Evolutionary conservation across 2,888 invertebrate species (phyloP).

Genomic region (Autographa pulchrina): DNA sequence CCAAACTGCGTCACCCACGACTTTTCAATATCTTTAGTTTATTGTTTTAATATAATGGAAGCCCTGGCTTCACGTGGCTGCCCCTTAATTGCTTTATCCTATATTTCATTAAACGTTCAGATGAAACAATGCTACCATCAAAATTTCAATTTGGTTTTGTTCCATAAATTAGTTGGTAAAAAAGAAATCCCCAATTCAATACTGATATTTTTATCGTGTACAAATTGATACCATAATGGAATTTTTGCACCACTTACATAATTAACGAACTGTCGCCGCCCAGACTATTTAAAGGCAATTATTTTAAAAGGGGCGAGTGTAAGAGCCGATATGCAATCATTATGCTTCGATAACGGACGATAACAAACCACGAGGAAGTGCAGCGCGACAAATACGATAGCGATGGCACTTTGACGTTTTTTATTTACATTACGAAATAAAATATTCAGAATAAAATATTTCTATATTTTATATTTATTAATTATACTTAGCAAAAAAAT

Average conservation of each 20-base stretch:
- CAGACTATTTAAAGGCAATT: slow-evolving; percentile 47
- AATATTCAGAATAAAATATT: too few species aligned
- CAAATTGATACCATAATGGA: neutral
- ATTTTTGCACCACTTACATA: neutral
- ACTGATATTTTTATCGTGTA: neutral
- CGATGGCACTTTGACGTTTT: slow-evolving; percentile 59
- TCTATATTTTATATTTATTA: too few species aligned
- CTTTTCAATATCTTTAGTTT: too few species aligned
- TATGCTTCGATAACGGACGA: slow-evolving; percentile 77
- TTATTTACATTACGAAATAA: slow-evolving; percentile 46
- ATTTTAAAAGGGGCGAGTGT: slow-evolving; percentile 52
- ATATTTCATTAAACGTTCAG: too few species aligned
- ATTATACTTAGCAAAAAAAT: too few species aligned
- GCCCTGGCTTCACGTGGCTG: too few species aligned
- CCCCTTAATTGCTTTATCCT: too few species aligned
- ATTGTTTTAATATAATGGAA: too few species aligned
- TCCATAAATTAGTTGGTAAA: neutral
- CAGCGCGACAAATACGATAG: slow-evolving; percentile 64
- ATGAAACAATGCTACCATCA: too few species aligned
- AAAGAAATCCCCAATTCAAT: neutral
- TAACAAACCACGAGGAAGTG: slow-evolving; percentile 80
- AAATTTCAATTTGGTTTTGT: neutral
- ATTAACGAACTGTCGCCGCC: slow-evolving; percentile 21
- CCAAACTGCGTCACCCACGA: neutral
- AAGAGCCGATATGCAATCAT: slow-evolving; percentile 66